phyloP scores from a whole-genome alignment of 2,888 invertebrate genomes.

The Acleris literana region DNA sequence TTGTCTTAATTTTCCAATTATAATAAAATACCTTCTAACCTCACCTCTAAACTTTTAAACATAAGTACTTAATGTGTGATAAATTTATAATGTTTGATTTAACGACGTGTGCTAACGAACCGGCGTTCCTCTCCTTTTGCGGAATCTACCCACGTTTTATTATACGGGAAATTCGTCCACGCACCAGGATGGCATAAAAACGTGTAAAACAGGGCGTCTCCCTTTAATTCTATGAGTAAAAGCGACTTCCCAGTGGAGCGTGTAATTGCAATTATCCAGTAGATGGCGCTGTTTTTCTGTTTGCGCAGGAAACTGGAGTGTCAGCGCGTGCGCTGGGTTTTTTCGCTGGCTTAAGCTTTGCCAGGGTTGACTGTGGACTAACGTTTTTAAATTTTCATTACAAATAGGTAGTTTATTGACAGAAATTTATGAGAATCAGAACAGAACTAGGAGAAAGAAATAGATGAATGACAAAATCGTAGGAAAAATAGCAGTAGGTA shows the following conservation, averaged over 20 bases:
- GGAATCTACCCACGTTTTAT: background rate
- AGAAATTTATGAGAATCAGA: no score
- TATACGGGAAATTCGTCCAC: background rate
- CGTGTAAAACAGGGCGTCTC: background rate
- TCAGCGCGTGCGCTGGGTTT: constrained; percentile 11
- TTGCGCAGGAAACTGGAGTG: constrained; percentile 2
- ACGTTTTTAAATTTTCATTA: no score
- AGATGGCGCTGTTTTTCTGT: background rate
- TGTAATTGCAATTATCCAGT: constrained; percentile 12
- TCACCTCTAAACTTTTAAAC: no score
- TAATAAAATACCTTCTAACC: no score
- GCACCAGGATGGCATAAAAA: background rate
- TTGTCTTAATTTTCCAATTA: no score
- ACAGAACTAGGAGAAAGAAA: no score
- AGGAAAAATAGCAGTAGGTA: no score
- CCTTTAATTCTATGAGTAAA: constrained; percentile 1
- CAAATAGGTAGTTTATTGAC: no score
- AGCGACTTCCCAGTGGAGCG: background rate
- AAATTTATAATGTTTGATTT: no score
- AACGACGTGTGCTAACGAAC: no score
- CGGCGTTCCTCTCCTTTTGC: background rate
- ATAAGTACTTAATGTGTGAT: no score
- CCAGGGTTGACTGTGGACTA: background rate
- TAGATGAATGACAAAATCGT: no score
- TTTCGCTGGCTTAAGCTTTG: background rate